Percentiles rank a stretch among this genome's conserved stretches.
These are phyloP conservation scores for Falco punctatus DNA, from an alignment of 2,113 vertebrate genomes.

Conservation along the genomic window DNA sequence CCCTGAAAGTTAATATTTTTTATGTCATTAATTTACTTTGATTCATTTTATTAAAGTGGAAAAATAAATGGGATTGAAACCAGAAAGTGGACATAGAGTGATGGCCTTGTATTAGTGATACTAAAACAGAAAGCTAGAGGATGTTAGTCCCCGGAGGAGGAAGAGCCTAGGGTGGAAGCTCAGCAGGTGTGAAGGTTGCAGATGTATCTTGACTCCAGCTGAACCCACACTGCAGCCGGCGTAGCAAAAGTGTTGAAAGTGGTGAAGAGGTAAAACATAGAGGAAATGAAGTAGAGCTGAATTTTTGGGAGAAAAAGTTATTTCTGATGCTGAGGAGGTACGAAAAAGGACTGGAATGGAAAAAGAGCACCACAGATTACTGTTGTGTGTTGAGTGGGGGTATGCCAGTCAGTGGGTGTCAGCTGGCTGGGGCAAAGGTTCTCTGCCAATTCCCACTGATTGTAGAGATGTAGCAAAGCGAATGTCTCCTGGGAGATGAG, in stretches of 20 bases:
- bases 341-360: background rate
- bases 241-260: background rate
- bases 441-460: background rate
- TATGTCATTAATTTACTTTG: background rate
- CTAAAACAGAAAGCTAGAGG: background rate
- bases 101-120: background rate
- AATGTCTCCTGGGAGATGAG: background rate
- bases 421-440: background rate
- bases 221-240: background rate
- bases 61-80: background rate
- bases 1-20: background rate
- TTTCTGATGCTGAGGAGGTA: background rate
- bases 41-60: background rate
- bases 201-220: background rate
- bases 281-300: background rate
- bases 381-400: background rate
- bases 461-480: background rate
- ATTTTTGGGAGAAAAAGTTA: background rate
- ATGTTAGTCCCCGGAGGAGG: background rate
- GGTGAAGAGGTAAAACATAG: background rate
- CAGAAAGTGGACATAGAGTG: background rate
- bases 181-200: background rate
- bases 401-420: fast-evolving
- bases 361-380: background rate
- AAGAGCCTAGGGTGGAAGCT: background rate